Evolutionary conservation across 2,797 vertebrate genomes (phyloP).

Genomic region (Spinibarbus caldwelli): DNA sequence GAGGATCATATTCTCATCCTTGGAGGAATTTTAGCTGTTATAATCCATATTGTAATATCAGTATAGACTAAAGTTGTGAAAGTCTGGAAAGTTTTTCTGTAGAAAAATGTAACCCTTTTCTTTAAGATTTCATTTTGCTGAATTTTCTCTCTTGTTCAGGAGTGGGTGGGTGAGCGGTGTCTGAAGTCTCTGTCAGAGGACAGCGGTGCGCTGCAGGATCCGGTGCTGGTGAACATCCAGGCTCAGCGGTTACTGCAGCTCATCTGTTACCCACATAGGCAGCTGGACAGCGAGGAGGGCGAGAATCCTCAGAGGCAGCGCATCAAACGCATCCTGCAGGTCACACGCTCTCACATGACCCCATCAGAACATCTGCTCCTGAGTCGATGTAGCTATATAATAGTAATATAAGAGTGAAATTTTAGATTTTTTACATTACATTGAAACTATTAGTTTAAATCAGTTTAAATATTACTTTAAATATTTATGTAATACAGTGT

Average conservation of each 20-base stretch:
- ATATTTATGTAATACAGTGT: too few species aligned
- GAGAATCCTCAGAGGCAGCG: constrained; percentile 98
- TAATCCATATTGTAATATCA: background rate
- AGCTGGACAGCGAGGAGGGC: constrained; percentile 94
- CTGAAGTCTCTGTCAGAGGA: constrained; percentile 98
- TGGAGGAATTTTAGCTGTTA: background rate
- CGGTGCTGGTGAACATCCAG: constrained; percentile 95
- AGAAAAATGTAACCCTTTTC: too few species aligned
- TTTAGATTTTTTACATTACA: background rate
- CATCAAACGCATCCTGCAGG: constrained; percentile 99
- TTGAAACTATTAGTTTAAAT: background rate
- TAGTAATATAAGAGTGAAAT: too few species aligned
- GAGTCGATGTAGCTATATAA: too few species aligned
- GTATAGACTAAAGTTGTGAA: background rate
- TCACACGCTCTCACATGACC: constrained; percentile 58
- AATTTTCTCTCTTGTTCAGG: constrained; percentile 76
- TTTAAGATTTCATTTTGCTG: background rate
- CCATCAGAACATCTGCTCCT: background rate
- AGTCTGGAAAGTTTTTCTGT: background rate
- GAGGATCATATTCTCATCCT: background rate
- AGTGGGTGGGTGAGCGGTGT: constrained; percentile 98
- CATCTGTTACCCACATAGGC: constrained; percentile 97
- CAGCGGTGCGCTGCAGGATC: constrained; percentile 97
- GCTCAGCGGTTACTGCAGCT: constrained; percentile 97
- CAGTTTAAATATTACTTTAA: background rate